Evolutionary conservation across 2,888 invertebrate genomes (phyloP).

Genomic region (Parochlus steinenii): DNA sequence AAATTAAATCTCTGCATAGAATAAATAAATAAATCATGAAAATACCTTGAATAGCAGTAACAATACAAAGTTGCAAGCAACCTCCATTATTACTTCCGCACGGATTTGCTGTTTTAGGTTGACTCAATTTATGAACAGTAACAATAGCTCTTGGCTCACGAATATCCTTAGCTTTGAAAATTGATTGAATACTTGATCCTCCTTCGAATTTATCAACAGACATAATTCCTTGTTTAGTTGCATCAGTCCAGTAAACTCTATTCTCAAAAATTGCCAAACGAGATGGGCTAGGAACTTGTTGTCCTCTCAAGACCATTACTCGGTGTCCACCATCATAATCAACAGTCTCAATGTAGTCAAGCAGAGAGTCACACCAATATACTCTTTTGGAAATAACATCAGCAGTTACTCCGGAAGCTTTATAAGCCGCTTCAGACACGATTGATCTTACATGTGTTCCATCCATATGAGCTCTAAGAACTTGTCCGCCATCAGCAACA

Average conservation of each 20-base stretch:
- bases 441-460: conserved; percentile 70
- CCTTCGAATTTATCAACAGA: conserved; percentile 76
- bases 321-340: conserved; percentile 80
- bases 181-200: conserved; percentile 56
- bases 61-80: conserved; percentile 88
- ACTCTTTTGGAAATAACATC: conserved; percentile 81
- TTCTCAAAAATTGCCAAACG: conserved; percentile 72
- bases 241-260: conserved; percentile 80
- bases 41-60: conserved; percentile 61
- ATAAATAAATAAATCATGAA: too few species aligned
- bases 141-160: conserved; percentile 72
- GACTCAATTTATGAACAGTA: conserved; percentile 61
- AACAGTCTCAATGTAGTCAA: conserved; percentile 91
- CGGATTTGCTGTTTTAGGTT: conserved; percentile 59
- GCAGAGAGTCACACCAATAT: conserved; percentile 90
- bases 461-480: conserved; percentile 84
- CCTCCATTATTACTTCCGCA: conserved; percentile 77
- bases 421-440: conserved; percentile 82
- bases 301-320: conserved; percentile 62
- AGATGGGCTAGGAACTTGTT: conserved; percentile 73
- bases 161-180: conserved; percentile 65
- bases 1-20: too few species aligned
- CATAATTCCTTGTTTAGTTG: conserved; percentile 75
- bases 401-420: conserved; percentile 80
- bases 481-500: conserved; percentile 69